Percentiles rank a stretch among this genome's conserved stretches.
phyloP scores from a whole-genome alignment of 1,140 invertebrate species.

The Tetramorium parvispinum region DNA sequence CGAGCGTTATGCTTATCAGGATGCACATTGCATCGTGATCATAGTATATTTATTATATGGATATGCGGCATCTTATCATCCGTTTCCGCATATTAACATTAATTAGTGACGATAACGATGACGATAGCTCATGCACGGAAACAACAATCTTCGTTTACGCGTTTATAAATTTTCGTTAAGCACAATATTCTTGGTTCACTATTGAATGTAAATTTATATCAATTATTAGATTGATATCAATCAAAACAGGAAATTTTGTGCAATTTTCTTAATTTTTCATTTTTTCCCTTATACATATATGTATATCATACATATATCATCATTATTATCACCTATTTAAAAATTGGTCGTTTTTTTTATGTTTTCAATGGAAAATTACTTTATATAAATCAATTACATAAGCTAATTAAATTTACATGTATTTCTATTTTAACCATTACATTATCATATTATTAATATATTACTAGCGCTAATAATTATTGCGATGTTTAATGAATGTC shows the following conservation, averaged over 20 bases:
- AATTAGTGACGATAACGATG: conserved; percentile 70
- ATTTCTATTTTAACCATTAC: background rate
- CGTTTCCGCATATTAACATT: conserved; percentile 56
- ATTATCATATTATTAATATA: background rate
- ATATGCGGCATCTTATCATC: conserved; percentile 62
- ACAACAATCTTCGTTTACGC: background rate
- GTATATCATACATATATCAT: background rate
- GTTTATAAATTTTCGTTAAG: conserved; percentile 22
- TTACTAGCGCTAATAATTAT: conserved; percentile 22
- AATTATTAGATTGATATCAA: background rate
- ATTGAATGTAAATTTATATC: background rate
- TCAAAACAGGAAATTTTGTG: background rate
- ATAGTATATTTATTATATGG: conserved; percentile 34
- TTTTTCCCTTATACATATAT: background rate
- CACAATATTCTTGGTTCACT: background rate
- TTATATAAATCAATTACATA: background rate
- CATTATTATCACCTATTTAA: background rate
- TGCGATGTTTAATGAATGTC: background rate
- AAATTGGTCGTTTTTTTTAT: background rate
- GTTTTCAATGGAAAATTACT: background rate
- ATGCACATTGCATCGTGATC: conserved; percentile 40
- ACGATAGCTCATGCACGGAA: conserved; percentile 50
- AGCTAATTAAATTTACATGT: background rate
- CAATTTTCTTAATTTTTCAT: background rate
- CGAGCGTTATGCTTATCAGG: conserved; percentile 7